Percentiles rank a stretch among this genome's conserved stretches.
Evolutionary conservation across 1,140 invertebrate genomes (phyloP).

Genomic region (Psilanteris sp.): DNA sequence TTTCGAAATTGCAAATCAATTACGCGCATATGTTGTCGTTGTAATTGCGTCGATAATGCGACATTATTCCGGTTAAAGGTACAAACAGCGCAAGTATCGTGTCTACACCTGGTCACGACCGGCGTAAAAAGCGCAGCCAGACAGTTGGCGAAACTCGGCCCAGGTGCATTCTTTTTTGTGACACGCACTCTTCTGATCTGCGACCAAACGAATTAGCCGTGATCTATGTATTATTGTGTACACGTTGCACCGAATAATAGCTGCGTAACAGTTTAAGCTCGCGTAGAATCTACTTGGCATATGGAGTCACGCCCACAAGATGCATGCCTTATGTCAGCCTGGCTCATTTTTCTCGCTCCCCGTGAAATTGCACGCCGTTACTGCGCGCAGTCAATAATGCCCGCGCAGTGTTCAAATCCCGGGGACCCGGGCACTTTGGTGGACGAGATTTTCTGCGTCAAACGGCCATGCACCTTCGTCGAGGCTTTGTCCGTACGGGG

Average conservation of each 20-base stretch:
- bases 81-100: constrained; percentile 31
- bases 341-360: constrained; percentile 54
- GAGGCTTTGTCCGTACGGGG: too few species aligned
- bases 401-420: constrained; percentile 31
- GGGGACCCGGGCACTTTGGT: neutral
- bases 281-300: constrained; percentile 60
- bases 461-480: too few species aligned
- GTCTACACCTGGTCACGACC: constrained; percentile 52
- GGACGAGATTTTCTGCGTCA: too few species aligned
- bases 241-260: constrained; percentile 58
- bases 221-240: constrained; percentile 64
- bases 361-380: constrained; percentile 58
- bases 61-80: constrained; percentile 3
- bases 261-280: constrained; percentile 54
- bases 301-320: constrained; percentile 76
- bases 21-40: too few species aligned
- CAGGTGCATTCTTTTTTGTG: constrained; percentile 53
- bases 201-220: constrained; percentile 63
- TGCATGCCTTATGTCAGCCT: constrained; percentile 68
- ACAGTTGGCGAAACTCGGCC: constrained; percentile 48
- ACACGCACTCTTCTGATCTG: constrained; percentile 51
- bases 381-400: constrained; percentile 32
- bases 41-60: neutral
- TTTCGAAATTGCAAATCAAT: too few species aligned
- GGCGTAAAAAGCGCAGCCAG: constrained; percentile 48